phyloP scores from a whole-genome alignment of 2,797 vertebrate genomes.

The Acipenser ruthenus region DNA sequence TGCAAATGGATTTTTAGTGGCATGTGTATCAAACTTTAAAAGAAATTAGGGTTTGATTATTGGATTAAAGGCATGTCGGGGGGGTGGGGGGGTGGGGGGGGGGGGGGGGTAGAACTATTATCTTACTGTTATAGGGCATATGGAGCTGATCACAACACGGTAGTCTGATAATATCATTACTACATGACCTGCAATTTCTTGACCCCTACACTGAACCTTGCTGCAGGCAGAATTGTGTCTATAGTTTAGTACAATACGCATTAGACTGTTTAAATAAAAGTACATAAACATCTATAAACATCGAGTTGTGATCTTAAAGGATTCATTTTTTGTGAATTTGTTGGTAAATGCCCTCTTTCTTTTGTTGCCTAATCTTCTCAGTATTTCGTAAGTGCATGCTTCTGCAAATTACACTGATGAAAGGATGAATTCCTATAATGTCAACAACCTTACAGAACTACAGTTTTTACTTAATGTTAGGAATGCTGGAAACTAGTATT shows the following conservation, averaged over 20 bases:
- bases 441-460: too few relatives aligned
- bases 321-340: constrained; percentile 35
- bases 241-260: neutral
- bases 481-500: too few relatives aligned
- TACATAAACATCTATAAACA: neutral
- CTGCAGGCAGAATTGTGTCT: constrained; percentile 2
- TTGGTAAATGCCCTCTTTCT: constrained; percentile 41
- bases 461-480: too few relatives aligned
- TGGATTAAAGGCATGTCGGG: neutral
- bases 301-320: constrained; percentile 31
- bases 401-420: neutral
- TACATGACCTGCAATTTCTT: constrained; percentile 5
- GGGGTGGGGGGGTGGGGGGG: too few relatives aligned
- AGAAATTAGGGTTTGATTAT: neutral
- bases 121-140: neutral
- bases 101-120: neutral
- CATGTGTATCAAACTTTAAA: neutral
- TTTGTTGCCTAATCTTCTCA: constrained; percentile 34
- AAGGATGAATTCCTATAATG: too few relatives aligned
- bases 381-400: neutral
- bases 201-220: constrained; percentile 1
- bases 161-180: constrained; percentile 5
- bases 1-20: neutral
- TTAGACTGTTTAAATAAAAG: neutral
- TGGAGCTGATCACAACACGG: constrained; percentile 6